Evolutionary conservation across 1,140 invertebrate genomes (phyloP), one percentile per base, ranked within the genome.

Genomic region (Temnothorax nylanderi): DNA sequence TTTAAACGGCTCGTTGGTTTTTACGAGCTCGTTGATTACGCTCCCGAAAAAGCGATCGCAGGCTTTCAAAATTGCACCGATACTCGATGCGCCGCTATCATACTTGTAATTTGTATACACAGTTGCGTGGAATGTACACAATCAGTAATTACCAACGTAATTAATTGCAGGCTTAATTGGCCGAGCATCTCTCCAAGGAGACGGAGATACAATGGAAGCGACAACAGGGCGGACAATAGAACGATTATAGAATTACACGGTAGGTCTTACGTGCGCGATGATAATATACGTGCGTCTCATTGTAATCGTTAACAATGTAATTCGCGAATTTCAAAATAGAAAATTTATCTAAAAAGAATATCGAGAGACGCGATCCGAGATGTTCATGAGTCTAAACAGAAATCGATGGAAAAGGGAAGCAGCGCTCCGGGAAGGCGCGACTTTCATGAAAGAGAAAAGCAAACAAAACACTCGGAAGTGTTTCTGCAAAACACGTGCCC

Each of bases 141-240:
- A 62, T 84, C 41, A 26, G 54, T 84, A 84, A 84, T 84, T 75
- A 84, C 41, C 69, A 7, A 26, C 69, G 54, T 75, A 84, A 84
- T 84, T 84, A 84, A 84, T 84, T 84, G 75, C 54, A 74, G 18
- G 80, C 44, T 56, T 75, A 84, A 84, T 74, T 84, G 56, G 56
- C 69, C 80, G 37, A 62, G 41, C 26, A 37, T 62, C 54, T 84
- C 80, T 74, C 80, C 32, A 51, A 84, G 41, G 69, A 75, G 41
- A 82, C 69, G 32, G 54, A 49, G 67, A n/a, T 84, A 84, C 80
- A 84, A 84, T 84, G 54, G 54, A 1, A 37, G 21, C 2, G 44
- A 41, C 37, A 41, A 41, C 6, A 41, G 37, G 3, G 37, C 37
- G 54, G 41, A 84, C 80, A 84, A 84, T 84, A 34, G 69, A 21